Evolutionary conservation across 2,113 vertebrate species (phyloP), one percentile per base, ranked within the genome.

Genomic region (Cnemophilus loriae): DNA sequence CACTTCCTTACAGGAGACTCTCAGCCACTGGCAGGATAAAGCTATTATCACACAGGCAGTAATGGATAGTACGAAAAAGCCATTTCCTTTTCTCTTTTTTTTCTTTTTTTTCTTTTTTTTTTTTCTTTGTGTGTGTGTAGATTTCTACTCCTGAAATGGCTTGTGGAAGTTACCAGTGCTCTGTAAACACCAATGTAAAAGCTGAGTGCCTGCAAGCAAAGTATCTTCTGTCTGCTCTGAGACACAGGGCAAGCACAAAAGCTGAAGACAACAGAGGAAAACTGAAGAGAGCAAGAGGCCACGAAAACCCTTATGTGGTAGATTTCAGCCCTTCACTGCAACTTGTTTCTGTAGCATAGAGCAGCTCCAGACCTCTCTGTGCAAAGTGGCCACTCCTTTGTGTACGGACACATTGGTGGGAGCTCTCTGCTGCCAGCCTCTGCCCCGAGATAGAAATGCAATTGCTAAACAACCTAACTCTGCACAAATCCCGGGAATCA

Each of bases 41-140:
- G 90, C 82, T 70, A 88, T 96, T 96, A 91, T 70, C 87, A 56
- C 77, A 33, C 47, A 70, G 21, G 39, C 95, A 56, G 75, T 96
- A 96, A 97, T 96, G 91, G 94, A 77, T 24, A 85, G 35, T 50
- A 90, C 71, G 44, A 87, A 91, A 96, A 91, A 93, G 80, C 78
- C 63, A 90, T 89, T 96, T 96, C 87, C 89, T 82, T 77, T 8
- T 42, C 27, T 50, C 16, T 5, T 56, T 16, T 71, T 17, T 23
- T 26, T 39, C 23, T 27, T 19, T 11, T 28, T 47, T 10, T 68
- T 55, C 55, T 3, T 27, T n/a, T 47, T 9, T 44, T 10, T 47
- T 21, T 23, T 12, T 17, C 15, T 37, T 21, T n/a, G 17, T 60
- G 11, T 24, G 32, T 46, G 9, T 27, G 39, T 7, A 33, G 28